Conservation (phyloP, 1,140 invertebrate species). For the Drosophila kanapiae region DNA sequence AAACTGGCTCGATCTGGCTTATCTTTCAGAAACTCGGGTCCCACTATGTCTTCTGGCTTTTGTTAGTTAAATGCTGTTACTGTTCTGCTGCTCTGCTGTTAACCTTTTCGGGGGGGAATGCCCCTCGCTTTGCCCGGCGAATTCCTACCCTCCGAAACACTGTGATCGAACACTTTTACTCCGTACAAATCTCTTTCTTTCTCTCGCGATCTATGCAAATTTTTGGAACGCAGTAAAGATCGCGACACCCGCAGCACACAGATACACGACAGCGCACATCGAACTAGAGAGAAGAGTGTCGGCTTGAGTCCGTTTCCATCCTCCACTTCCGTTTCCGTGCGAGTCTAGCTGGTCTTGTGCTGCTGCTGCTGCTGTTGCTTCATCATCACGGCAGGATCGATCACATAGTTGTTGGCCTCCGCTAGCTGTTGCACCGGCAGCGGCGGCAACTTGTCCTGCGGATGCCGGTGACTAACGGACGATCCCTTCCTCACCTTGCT, state of each 20-base stretch:
- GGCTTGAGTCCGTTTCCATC: conserved; percentile 23
- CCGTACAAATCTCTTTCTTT: conserved; percentile 2
- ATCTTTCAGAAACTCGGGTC: background rate
- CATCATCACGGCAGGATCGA: conserved; percentile 78
- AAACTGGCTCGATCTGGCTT: conserved; percentile 4
- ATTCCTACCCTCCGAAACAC: conserved; percentile 62
- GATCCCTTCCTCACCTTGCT: conserved; percentile 87
- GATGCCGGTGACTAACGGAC: conserved; percentile 86
- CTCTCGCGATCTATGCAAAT: conserved; percentile 63
- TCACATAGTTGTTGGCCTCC: conserved; percentile 84
- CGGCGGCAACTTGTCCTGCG: conserved; percentile 87
- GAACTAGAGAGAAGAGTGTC: conserved; percentile 72
- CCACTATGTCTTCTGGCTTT: conserved; percentile 1
- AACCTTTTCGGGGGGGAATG: conserved; percentile 6
- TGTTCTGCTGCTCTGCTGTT: conserved; percentile 25
- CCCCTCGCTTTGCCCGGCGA: conserved; percentile 17
- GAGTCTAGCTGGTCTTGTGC: conserved; percentile 45
- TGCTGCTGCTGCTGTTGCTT: conserved; percentile 79
- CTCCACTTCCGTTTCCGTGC: conserved; percentile 26
- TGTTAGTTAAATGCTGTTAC: conserved; percentile 16
- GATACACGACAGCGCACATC: conserved; percentile 27
- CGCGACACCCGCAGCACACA: conserved; percentile 31
- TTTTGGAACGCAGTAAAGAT: conserved; percentile 29
- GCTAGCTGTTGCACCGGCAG: conserved; percentile 80
- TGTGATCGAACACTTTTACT: conserved; percentile 59